phyloP scores from a whole-genome alignment of 2,113 vertebrate genomes.

The Sminthopsis crassicaudata region DNA sequence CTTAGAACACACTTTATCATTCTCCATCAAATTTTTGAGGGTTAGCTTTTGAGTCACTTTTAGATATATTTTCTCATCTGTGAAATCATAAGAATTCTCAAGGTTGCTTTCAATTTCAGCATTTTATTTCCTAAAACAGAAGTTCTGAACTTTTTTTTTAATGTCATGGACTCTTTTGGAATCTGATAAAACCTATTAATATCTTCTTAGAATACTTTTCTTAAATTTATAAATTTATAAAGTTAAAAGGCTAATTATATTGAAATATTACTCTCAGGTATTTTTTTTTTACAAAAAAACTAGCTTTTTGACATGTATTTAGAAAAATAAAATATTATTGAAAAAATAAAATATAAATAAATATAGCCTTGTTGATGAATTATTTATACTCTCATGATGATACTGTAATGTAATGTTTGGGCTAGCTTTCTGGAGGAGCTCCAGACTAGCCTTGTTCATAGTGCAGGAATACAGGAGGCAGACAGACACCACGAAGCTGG shows the following conservation, averaged over 20 bases:
- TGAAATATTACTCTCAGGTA: background rate
- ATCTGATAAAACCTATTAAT: background rate
- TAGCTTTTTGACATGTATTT: too few species aligned
- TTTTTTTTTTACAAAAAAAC: background rate
- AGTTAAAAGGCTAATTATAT: background rate
- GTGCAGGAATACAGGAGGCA: too few species aligned
- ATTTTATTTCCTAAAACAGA: background rate
- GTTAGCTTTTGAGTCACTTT: background rate
- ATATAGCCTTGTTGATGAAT: background rate
- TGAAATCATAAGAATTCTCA: background rate
- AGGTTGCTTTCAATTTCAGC: background rate
- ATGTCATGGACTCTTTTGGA: background rate
- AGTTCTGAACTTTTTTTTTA: background rate
- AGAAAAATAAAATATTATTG: too few species aligned
- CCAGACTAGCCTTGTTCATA: too few species aligned
- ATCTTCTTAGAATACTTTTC: background rate
- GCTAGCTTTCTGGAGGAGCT: too few species aligned
- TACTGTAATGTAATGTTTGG: background rate
- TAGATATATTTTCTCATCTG: background rate
- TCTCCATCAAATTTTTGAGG: background rate
- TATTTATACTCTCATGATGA: background rate
- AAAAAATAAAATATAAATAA: background rate
- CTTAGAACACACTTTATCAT: background rate
- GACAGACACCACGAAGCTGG: too few species aligned
- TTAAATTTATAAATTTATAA: background rate